Base-by-base conservation (phyloP, 30 jellyfish, hydroid and myxozoan species). In the Pseudorhiza aurosa region DNA sequence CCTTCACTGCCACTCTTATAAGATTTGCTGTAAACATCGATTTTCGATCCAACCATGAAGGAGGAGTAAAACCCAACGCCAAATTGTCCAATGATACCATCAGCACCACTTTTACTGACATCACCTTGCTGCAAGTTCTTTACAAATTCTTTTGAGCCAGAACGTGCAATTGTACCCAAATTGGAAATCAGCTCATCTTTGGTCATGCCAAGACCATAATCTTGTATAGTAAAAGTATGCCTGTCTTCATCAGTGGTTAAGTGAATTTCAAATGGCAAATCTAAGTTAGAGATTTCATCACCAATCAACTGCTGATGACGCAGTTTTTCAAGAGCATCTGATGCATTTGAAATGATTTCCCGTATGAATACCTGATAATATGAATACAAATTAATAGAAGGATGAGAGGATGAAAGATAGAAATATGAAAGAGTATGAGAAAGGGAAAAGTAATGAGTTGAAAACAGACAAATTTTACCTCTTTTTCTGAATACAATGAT, bases 1-100 rank as follows among this genome's bases (percentile, higher is more conserved):
- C 98, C 98, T 32, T 45, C 70, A 65, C 95, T 79, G 67, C 68
- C 82, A 0, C 85, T 77, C 40, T 72, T 84, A 62, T 51, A 84
- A 18, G 98, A 90, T 56, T 85, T 90, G 82, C 96, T 83, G 73
- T 75, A 90, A 84, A 90, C 98, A 78, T 90, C 98, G 15, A 90
- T 79, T 42, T 84, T 77, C 1, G 82, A 55, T 4, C 96, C 98
- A 65, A 90, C 98, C 98, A 90, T 90, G 51, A 90, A 90, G 2
- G 95, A 44, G 14, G 98, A 90, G 72, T 90, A 90, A 60, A 90
- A 90, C 25, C 98, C 98, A 35, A 90, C 98, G 6, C 98, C 98
- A 58, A 90, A 90, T 59, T 90, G 98, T 3, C 98, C 98, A 56
- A 90, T 90, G 60, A 90, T 90, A 55, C 91, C 84, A 15, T 90